Conservation (phyloP, 2,797 vertebrate species). For the Buphagus erythrorhynchus region DNA sequence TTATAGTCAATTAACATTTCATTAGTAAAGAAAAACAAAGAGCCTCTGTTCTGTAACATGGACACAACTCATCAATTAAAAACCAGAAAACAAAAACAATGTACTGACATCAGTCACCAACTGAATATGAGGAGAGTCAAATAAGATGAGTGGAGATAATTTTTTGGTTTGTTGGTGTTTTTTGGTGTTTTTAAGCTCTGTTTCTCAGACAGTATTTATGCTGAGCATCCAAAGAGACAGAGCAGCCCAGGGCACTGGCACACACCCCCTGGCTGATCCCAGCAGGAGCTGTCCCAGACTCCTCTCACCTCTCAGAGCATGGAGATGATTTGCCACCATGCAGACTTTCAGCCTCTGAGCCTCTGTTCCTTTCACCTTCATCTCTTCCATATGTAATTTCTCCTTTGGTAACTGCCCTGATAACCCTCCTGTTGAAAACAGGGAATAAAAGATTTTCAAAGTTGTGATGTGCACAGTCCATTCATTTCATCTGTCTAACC, state of each 20-base stretch:
- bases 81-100: neutral
- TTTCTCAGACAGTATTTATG: neutral
- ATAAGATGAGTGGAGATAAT: neutral
- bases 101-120: neutral
- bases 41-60: neutral
- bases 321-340: slow-evolving; percentile 68
- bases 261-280: rapidly evolving
- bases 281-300: neutral
- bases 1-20: neutral
- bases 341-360: slow-evolving; percentile 77
- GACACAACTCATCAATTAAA: neutral
- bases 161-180: neutral
- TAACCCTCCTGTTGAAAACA: slow-evolving; percentile 65
- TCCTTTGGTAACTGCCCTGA: slow-evolving; percentile 77
- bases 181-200: neutral
- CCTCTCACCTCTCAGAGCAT: slow-evolving; percentile 80
- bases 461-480: rapidly evolving
- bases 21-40: neutral
- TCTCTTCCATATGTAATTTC: slow-evolving; percentile 71
- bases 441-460: slow-evolving; percentile 2
- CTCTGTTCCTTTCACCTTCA: slow-evolving; percentile 64
- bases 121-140: neutral
- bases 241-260: neutral
- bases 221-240: neutral
- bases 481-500: neutral